Percentiles rank a stretch among this genome's conserved stretches.
These are phyloP conservation scores for Cephonodes hylas DNA, from an alignment of 2,888 invertebrate genomes.

Conservation along the genomic window DNA sequence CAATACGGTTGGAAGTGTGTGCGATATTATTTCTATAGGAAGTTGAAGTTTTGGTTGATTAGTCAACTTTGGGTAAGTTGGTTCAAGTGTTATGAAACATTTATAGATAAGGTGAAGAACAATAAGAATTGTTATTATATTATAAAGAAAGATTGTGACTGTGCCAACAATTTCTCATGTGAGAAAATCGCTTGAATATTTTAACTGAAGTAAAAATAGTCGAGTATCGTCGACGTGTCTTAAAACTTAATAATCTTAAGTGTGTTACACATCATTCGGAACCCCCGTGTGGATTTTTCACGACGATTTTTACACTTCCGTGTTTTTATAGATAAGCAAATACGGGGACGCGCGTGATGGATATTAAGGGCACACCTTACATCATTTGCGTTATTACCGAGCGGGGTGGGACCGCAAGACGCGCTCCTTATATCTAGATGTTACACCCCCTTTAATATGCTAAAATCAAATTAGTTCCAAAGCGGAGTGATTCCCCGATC, in stretches of 20 bases:
- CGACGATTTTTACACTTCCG: constrained; percentile 80
- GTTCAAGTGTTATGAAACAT: too few species aligned
- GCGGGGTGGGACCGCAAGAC: constrained; percentile 63
- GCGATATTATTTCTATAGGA: not conserved
- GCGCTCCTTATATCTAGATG: constrained; percentile 76
- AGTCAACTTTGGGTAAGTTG: too few species aligned
- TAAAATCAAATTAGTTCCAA: constrained; percentile 81
- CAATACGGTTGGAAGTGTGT: not conserved
- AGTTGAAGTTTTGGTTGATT: not conserved
- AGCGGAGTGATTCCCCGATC: constrained; percentile 76
- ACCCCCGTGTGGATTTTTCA: constrained; percentile 54
- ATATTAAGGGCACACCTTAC: constrained; percentile 81
- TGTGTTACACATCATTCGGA: constrained; percentile 59
- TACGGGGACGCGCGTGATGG: constrained; percentile 79
- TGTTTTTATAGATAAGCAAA: constrained; percentile 80
- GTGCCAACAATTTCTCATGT: too few species aligned
- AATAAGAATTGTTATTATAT: too few species aligned
- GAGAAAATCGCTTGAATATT: too few species aligned
- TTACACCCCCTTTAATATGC: constrained; percentile 77
- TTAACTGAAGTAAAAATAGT: not conserved
- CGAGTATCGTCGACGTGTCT: not conserved
- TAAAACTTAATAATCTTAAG: constrained; percentile 68
- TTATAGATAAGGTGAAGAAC: too few species aligned
- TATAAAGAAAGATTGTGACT: too few species aligned
- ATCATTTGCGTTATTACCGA: constrained; percentile 79